Evolutionary conservation across 2,797 vertebrate species (phyloP), one percentile per base, ranked within the genome.

Genomic region (Clarias pachynema): DNA sequence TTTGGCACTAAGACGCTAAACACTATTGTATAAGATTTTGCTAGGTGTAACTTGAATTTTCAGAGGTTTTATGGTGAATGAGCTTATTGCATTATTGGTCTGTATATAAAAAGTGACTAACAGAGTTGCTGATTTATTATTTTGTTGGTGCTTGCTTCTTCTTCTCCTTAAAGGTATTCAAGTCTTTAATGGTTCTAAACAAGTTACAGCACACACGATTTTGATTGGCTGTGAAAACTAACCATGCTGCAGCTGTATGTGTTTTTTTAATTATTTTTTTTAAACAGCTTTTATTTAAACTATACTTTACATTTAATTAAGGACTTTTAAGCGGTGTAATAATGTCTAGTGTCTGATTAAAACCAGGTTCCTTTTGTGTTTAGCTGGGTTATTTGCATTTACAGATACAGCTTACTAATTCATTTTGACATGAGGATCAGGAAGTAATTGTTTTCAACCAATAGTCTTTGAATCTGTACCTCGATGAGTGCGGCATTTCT

Each of bases 1-100:
- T 80, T 72, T 81, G 81, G 49, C 82, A 86, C 40, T 84, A 84
- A 84, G 84, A 69, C 20, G 73, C 40, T 84, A 85, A 85, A 86
- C 85, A 82, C 80, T 81, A 81, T 84, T 53, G 53, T 83, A 53
- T 31, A 83, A 87, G 63, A 70, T 65, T 78, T 88, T 77, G 84
- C 68, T 79, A 29, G 69, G 22, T 87, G 82, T 79, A 62, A 81
- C 79, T 83, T 85, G 40, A 79, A 85, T 83, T 83, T 85, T 73
- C 81, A 83, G 15, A 56, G 65, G 79, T 57, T 80, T 78, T 86
- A 81, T 63, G 15, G 26, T 57, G 31, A 72, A 68, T 73, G 26
- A 73, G 2, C 31, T 53, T 57, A 77, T 84, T 70, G 31, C 62
- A 34, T 73, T 72, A 83, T 66, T 59, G 75, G n/a, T 69, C 68